Evolutionary conservation across 2,888 invertebrate species (phyloP), one percentile per base, ranked within the genome.

Genomic region (Dryomyza anilis): DNA sequence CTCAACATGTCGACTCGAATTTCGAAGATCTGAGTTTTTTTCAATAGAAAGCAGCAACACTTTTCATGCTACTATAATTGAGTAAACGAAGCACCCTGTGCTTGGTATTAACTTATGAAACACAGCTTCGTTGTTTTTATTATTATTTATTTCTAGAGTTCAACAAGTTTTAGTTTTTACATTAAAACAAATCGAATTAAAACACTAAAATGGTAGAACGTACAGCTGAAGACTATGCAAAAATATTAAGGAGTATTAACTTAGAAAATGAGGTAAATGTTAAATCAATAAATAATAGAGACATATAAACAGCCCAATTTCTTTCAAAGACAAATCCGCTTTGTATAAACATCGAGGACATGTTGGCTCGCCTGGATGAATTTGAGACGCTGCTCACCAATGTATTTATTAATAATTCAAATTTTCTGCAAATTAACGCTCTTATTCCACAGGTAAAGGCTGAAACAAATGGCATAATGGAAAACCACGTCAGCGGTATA

Each of bases 331-430:
- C 82, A 7, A 85, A 85, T 78, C 87, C 86, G 2, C 85, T 89
- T 23, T 87, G 88, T 78, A 86, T 86, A 75, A 87, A 86, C 64
- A 86, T 89, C 48, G 89, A 89, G 70, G 89, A 89, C 74, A 89
- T 89, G 88, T 77, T 89, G 57, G 88, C 88, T 1, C 84, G 89
- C 66, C 81, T 89, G 25, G 89, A 89, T 78, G 89, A 89, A 77
- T 85, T 89, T 68, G 86, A 88, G 69, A 88, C 87, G 70, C 85
- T 89, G 52, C 76, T 89, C 33, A 85, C 87, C 68, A 86, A 87
- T 79, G 86, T 89, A 50, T 2, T 4, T 6, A 3, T 23, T 3
- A 48, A 25, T 10, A 0, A 25, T 36, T 36, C 2, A 36, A 10
- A 2, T 46, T 46, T 12, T 36, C 12, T 39, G n/a, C n/a, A n/a